phyloP scores from a whole-genome alignment of 2,797 vertebrate genomes.

The Serranus cabrilla region DNA sequence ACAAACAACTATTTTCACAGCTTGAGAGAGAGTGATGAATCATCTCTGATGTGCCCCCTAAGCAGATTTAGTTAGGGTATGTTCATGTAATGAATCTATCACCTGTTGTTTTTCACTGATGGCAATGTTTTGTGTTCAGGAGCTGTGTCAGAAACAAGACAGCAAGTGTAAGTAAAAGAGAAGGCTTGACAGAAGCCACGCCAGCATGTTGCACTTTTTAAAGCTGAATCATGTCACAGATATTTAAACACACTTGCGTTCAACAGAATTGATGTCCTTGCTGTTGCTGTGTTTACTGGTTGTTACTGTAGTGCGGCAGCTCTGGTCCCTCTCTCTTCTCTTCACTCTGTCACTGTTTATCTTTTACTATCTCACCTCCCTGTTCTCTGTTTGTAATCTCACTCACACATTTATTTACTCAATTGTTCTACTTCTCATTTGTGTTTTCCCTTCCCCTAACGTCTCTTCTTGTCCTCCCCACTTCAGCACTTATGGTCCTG shows the following conservation, averaged over 20 bases:
- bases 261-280: conserved; percentile 47
- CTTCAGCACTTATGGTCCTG: conserved; percentile 10
- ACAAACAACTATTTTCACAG: not conserved
- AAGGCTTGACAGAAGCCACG: conserved; percentile 21
- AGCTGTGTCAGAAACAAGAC: not conserved
- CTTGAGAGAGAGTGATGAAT: not conserved
- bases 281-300: conserved; percentile 57
- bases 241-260: conserved; percentile 53
- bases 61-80: not conserved
- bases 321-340: conserved; percentile 39
- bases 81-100: not conserved
- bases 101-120: conserved; percentile 3
- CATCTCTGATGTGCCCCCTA: not conserved
- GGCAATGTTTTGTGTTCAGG: conserved; percentile 28
- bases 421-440: conserved; percentile 50
- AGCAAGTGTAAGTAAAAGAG: not conserved
- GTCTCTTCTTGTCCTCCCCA: conserved; percentile 2
- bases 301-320: conserved; percentile 42
- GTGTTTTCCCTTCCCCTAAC: not conserved
- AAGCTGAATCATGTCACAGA: conserved; percentile 57
- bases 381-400: conserved; percentile 49
- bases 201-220: conserved; percentile 29
- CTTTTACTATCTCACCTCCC: conserved; percentile 47
- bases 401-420: conserved; percentile 56
- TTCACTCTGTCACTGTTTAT: conserved; percentile 59